A percentile compares a stretch with the other conserved stretches of the same genome.
phyloP scores from a whole-genome alignment of 2,113 vertebrate genomes.

The Gavia stellata region DNA sequence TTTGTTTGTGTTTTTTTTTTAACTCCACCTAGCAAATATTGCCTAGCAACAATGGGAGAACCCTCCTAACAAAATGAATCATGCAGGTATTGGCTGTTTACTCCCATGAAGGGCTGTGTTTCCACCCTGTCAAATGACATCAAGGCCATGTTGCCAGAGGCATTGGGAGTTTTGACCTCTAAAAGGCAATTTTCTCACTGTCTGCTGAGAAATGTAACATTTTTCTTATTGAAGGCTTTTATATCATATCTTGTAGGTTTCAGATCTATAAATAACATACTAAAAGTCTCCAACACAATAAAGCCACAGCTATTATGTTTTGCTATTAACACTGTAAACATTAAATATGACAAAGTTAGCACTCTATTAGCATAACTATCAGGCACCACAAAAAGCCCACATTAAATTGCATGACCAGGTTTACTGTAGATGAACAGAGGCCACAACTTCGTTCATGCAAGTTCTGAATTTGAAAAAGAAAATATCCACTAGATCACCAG shows the following conservation, averaged over 20 bases:
- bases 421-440: neutral
- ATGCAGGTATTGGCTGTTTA: slow-evolving; percentile 63
- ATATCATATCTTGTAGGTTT: slow-evolving; percentile 57
- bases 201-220: slow-evolving; percentile 63
- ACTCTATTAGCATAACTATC: neutral
- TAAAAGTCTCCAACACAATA: neutral
- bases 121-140: slow-evolving; percentile 67
- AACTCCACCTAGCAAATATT: slow-evolving; percentile 44
- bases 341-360: neutral
- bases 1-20: neutral
- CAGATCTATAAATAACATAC: slow-evolving; percentile 42
- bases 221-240: slow-evolving; percentile 63
- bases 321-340: neutral
- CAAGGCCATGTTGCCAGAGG: slow-evolving; percentile 64
- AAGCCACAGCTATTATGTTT: neutral
- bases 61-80: slow-evolving; percentile 48
- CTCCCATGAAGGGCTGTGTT: slow-evolving; percentile 57
- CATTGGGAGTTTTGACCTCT: slow-evolving; percentile 60
- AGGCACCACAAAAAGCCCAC: neutral
- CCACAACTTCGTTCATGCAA: neutral
- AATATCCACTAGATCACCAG: neutral
- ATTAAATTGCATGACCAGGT: neutral
- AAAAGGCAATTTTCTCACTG: slow-evolving; percentile 69
- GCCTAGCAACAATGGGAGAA: slow-evolving; percentile 46
- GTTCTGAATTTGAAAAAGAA: neutral